A percentile compares a stretch with the other conserved stretches of the same genome.
Conservation (phyloP, 2,888 invertebrate genomes). For the Byasa hedistus region DNA sequence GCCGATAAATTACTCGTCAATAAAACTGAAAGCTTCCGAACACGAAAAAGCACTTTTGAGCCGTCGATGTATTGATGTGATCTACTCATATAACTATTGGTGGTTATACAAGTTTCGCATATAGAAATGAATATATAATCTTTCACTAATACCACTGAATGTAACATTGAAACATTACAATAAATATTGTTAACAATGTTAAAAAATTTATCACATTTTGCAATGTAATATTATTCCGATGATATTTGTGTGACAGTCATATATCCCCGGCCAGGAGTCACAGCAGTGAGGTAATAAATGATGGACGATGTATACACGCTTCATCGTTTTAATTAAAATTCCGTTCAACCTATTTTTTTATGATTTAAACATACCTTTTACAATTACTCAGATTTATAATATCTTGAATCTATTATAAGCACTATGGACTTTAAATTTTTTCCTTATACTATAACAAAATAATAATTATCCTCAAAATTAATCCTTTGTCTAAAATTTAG, state of each 20-base stretch:
- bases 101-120: background rate
- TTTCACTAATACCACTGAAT: background rate
- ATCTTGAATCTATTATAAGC: no score
- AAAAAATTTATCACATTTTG: background rate
- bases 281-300: slow-evolving; percentile 1
- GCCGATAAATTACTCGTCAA: background rate
- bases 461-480: no score
- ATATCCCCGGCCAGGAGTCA: background rate
- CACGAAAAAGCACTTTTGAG: slow-evolving; percentile 23
- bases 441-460: no score
- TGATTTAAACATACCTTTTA: background rate
- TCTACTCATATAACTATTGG: background rate
- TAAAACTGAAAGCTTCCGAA: slow-evolving; percentile 10
- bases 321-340: slow-evolving; percentile 15
- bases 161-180: background rate
- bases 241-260: background rate
- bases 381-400: background rate
- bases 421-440: no score
- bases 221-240: background rate
- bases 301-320: background rate
- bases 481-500: no score
- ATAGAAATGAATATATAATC: background rate
- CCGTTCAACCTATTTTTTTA: slow-evolving; percentile 1
- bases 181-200: no score
- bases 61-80: slow-evolving; percentile 5